phyloP scores from a whole-genome alignment of 2,888 invertebrate genomes.

The Lissonota sp. region DNA sequence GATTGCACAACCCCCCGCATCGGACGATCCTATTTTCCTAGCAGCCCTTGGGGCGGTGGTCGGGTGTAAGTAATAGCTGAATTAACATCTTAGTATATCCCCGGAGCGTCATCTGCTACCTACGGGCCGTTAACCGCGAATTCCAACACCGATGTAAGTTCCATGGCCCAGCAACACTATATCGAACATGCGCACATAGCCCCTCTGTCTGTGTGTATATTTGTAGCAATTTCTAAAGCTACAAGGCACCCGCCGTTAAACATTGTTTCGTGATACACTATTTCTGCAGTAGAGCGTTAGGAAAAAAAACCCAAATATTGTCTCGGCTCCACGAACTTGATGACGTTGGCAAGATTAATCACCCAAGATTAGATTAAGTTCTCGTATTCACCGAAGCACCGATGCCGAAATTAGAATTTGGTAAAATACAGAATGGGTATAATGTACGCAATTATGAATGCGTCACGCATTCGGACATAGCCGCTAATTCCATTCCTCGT shows the following conservation, averaged over 20 bases:
- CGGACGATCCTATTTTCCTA: slow-evolving; percentile 71
- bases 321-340: slow-evolving; percentile 42
- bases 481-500: not conserved
- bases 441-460: too few relatives aligned
- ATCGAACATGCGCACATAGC: slow-evolving; percentile 12
- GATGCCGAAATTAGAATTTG: not conserved
- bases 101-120: slow-evolving; percentile 81
- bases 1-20: slow-evolving; percentile 12
- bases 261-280: slow-evolving; percentile 51
- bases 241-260: slow-evolving; percentile 38
- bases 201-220: slow-evolving; percentile 8
- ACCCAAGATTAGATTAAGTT: slow-evolving; percentile 38
- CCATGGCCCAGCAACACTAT: not conserved
- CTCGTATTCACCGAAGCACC: slow-evolving; percentile 4
- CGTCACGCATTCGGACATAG: not conserved
- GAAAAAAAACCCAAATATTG: slow-evolving; percentile 18
- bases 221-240: slow-evolving; percentile 41
- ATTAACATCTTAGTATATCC: slow-evolving; percentile 82
- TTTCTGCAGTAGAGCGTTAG: slow-evolving; percentile 37
- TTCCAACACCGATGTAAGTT: slow-evolving; percentile 54
- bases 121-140: slow-evolving; percentile 73
- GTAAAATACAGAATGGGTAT: not conserved
- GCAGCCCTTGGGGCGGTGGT: slow-evolving; percentile 70
- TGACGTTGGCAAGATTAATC: slow-evolving; percentile 52
- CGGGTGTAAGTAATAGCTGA: slow-evolving; percentile 81